Percentiles rank a stretch among this genome's conserved stretches.
Conservation (phyloP, 2,888 invertebrate species). For the Caenorhabditis japonica region DNA sequence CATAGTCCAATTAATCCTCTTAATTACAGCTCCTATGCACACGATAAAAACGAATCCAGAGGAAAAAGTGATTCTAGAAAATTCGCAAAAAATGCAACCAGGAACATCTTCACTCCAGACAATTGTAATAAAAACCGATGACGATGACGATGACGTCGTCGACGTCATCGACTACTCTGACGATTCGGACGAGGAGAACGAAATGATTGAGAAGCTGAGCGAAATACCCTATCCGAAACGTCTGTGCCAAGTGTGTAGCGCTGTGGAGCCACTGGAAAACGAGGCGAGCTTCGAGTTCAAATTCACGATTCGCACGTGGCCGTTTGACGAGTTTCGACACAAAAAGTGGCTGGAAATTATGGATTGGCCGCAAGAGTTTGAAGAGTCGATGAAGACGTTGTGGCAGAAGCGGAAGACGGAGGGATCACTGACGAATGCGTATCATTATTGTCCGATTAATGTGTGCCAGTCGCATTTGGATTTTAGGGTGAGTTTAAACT, state of each 20-base stretch:
- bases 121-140: background rate
- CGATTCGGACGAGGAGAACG: constrained; percentile 60
- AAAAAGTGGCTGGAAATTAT: constrained; percentile 62
- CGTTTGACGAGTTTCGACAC: constrained; percentile 61
- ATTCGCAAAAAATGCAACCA: constrained; percentile 1
- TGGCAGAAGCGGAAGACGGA: constrained; percentile 57
- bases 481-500: constrained; percentile 36
- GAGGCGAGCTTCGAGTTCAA: constrained; percentile 24
- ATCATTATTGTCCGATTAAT: constrained; percentile 58
- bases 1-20: background rate
- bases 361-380: constrained; percentile 57
- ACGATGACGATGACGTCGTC: background rate
- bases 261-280: constrained; percentile 35
- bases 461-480: constrained; percentile 59
- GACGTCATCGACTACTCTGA: constrained; percentile 49
- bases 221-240: constrained; percentile 47
- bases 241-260: constrained; percentile 56
- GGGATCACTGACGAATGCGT: constrained; percentile 24
- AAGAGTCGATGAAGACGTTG: constrained; percentile 56
- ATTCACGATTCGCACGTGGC: constrained; percentile 55
- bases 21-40: background rate
- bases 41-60: no score
- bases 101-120: constrained; percentile 10
- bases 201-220: constrained; percentile 47
- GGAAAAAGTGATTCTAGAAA: background rate